A percentile compares a stretch with the other conserved stretches of the same genome.
These are phyloP conservation scores for Erinaceus europaeus DNA, from an alignment of 2,113 vertebrate species.

Conservation along the genomic window DNA sequence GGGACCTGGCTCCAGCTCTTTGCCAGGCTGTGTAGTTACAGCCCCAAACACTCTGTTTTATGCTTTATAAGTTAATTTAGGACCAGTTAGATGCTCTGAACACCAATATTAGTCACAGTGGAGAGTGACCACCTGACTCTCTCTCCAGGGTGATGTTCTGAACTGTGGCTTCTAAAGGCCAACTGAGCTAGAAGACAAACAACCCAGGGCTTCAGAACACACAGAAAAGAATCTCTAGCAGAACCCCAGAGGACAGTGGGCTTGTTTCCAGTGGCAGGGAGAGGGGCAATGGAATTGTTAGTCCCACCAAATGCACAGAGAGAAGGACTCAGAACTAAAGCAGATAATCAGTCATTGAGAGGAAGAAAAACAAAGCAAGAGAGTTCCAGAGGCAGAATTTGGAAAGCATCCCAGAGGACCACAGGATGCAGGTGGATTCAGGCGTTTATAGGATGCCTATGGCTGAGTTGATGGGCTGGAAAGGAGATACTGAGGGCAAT, in stretches of 20 bases:
- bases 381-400: slow-evolving; percentile 18
- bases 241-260: background rate
- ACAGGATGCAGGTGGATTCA: slow-evolving; percentile 7
- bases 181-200: background rate
- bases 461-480: background rate
- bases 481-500: slow-evolving; percentile 2
- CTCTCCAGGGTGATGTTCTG: background rate
- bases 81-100: slow-evolving; percentile 17
- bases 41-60: slow-evolving; percentile 21
- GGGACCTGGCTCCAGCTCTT: background rate
- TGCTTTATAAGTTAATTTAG: slow-evolving; percentile 33
- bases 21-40: background rate
- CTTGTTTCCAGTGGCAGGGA: background rate
- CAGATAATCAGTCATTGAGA: background rate
- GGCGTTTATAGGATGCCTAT: background rate
- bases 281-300: background rate
- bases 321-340: background rate
- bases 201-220: background rate
- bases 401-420: slow-evolving; percentile 29
- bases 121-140: background rate
- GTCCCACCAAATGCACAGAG: background rate
- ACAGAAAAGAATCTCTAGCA: background rate
- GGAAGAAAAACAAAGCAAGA: background rate
- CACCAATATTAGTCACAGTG: background rate
- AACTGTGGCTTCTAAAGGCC: background rate